Evolutionary conservation across 2,888 invertebrate genomes (phyloP), one percentile per base, ranked within the genome.

Genomic region (Drosophila atripex): DNA sequence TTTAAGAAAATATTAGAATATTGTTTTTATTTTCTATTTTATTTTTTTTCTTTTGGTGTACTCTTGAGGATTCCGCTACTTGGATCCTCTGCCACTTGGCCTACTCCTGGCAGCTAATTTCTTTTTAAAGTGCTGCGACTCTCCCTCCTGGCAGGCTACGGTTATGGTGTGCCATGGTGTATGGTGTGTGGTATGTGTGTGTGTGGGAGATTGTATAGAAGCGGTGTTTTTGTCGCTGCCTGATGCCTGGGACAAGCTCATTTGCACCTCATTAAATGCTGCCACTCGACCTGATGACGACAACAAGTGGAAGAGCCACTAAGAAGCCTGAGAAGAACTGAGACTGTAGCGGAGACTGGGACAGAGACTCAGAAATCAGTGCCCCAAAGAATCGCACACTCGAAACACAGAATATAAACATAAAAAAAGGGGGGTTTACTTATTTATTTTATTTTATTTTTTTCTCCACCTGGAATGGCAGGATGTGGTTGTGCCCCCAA

Each of bases 251-350:
- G 70, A 80, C 85, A 88, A 80, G 80, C 89, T 88, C 88, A 88
- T 88, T 88, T 88, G 86, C 88, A 88, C 86, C 88, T 88, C 88
- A 88, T 88, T 88, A 86, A 88, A 88, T 85, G 75, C 79, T 80
- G 83, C 73, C 78, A 85, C 85, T 86, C 86, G 83, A 86, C 83
- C 80, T 75, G 82, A 84, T 84, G 85, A 58, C 53, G 32, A 49
- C 47, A 64, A 50, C 72, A 57, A 54, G 65, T 65, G 56, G 68
- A 41, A 60, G 49, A 35, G 18, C 25, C 32, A 18, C 32, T 23
- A 59, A 56, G 38, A 12, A 8, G 39, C 28, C 25, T 9, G 51
- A 35, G 64, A 47, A n/a, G n/a, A n/a, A n/a, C 46, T 46, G 51
- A 32, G 61, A 3, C 0, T n/a, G n/a, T n/a, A n/a, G n/a, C n/a